These are phyloP conservation scores for Enteromius fasciolatus DNA, from an alignment of 2,797 vertebrate species.

Conservation along the genomic window DNA sequence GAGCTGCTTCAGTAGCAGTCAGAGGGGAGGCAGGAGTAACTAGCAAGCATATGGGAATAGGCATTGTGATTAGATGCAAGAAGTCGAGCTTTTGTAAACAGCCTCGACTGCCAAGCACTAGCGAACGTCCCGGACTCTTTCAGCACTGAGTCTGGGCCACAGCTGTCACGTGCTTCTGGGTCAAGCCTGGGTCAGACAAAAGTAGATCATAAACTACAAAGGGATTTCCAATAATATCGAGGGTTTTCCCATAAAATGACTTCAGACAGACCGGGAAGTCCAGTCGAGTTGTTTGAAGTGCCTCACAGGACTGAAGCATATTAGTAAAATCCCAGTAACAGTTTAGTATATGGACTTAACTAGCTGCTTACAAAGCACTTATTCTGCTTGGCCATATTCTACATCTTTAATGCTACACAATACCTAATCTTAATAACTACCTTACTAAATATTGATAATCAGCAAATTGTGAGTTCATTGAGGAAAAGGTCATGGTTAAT, in stretches of 20 bases:
- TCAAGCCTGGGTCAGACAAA: constrained; percentile 11
- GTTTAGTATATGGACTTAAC: not conserved
- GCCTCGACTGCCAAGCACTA: constrained; percentile 79
- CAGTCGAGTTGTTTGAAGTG: not conserved
- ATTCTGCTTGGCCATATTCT: not conserved
- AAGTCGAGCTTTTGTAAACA: constrained; percentile 90
- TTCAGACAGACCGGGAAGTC: constrained; percentile 13
- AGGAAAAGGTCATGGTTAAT: not conserved
- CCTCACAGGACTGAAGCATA: not conserved
- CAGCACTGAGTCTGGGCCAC: not conserved
- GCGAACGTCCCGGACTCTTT: not conserved
- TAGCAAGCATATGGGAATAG: constrained; percentile 90
- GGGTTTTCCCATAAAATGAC: constrained; percentile 8
- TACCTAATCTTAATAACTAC: not conserved
- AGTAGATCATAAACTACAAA: not conserved
- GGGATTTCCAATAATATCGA: constrained; percentile 3
- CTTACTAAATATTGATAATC: not conserved
- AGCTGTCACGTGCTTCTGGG: not conserved
- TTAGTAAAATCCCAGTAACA: not conserved
- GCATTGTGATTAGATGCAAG: constrained; percentile 91
- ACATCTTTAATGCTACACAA: not conserved
- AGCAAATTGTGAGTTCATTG: not conserved
- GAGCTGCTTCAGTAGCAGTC: constrained; percentile 80
- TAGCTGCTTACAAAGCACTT: not conserved
- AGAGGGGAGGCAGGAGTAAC: constrained; percentile 91